Base-by-base conservation (phyloP, 30 jellyfish, hydroid and myxozoan genomes). In the Catostylus mosaicus region DNA sequence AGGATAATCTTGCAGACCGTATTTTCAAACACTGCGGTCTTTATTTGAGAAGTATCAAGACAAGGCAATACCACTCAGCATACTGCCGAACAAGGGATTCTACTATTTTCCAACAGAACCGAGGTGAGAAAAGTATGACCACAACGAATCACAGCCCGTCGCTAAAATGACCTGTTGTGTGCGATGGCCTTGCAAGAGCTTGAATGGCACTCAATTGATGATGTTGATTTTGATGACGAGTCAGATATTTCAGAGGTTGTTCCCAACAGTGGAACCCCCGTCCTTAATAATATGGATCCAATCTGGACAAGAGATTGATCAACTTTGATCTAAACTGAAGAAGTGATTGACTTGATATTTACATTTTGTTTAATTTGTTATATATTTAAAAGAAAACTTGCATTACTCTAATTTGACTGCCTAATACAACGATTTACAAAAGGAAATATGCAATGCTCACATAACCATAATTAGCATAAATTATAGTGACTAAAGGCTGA, bases 141-240 rank as follows among this genome's bases (percentile, higher is more conserved):
- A 31, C 86, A 60, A 65, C 68, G 76, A 79, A 30, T 61, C 30
- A 77, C 71, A 79, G 90, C 90, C 90, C 88, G 75, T 64, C 75
- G 88, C 88, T 83, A 65, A 82, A 46, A 82, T 31, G 88, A 82
- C 38, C 48, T 82, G 92, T 57, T 82, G 76, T 82, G 92, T 82
- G 92, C 43, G 50, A 82, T 82, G 82, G 88, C 87, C 36, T 47
- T 46, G 67, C 78, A 82, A 32, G 88, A 82, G 77, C 87, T 82
- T 48, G 92, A 82, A 68, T 66, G 89, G 63, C 88, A 65, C 37
- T 61, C 92, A 4, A 47, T 67, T 82, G 72, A 82, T 36, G 90
- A 79, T 48, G 78, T 79, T 37, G 85, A 65, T 65, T 79, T 79
- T 64, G 73, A 79, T 47, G 90, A 79, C 83, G 56, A 60, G 90